These are phyloP conservation scores for Oreortyx pictus DNA, from an alignment of 2,797 vertebrate genomes.

Conservation along the genomic window DNA sequence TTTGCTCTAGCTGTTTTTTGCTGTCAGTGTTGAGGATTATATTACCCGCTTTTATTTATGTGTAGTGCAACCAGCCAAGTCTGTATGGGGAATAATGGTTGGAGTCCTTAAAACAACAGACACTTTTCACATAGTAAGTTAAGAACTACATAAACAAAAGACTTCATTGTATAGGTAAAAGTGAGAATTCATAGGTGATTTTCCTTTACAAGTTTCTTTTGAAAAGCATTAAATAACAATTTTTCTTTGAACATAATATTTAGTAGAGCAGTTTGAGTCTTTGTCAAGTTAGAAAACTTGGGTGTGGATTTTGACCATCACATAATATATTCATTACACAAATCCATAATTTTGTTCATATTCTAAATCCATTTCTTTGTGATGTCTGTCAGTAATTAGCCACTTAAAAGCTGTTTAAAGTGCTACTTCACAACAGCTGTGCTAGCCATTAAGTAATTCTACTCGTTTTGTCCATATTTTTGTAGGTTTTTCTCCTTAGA, in stretches of 20 bases:
- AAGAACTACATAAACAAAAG: background rate
- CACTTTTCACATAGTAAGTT: background rate
- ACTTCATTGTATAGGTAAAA: background rate
- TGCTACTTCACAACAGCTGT: background rate
- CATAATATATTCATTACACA: background rate
- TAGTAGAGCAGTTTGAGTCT: background rate
- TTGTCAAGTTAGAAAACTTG: background rate
- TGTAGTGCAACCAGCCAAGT: background rate
- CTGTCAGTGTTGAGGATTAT: background rate
- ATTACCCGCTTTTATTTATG: background rate
- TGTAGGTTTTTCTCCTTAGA: background rate
- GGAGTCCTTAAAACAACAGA: background rate
- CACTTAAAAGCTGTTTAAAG: background rate
- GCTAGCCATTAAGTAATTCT: background rate
- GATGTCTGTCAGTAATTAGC: background rate
- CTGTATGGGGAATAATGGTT: background rate
- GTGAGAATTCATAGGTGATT: background rate
- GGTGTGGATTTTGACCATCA: background rate
- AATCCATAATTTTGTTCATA: background rate
- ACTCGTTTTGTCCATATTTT: background rate
- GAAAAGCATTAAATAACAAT: background rate
- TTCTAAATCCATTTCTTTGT: background rate
- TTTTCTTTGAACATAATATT: background rate
- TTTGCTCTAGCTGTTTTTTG: background rate
- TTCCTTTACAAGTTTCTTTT: background rate